Evolutionary conservation across 2,888 invertebrate genomes (phyloP).

Genomic region (Corythucha ciliata): DNA sequence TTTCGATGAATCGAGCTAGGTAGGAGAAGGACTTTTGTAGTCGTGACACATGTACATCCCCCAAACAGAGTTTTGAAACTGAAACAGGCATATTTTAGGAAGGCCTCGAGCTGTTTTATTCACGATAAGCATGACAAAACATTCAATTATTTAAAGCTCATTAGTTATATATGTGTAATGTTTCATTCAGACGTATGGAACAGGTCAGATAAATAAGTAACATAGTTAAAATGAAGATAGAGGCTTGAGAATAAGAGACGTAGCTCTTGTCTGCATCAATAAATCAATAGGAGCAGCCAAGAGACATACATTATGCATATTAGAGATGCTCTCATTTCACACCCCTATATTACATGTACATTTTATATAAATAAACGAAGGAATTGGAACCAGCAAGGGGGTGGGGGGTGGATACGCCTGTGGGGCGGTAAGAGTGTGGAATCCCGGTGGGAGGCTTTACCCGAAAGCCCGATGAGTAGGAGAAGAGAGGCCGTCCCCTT

Average conservation of each 20-base stretch:
- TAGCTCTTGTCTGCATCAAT: constrained; percentile 34
- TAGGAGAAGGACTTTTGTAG: too few relatives aligned
- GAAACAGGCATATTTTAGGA: too few relatives aligned
- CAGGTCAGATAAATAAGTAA: constrained; percentile 22
- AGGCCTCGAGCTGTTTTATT: too few relatives aligned
- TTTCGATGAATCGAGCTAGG: too few relatives aligned
- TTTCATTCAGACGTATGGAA: too few relatives aligned
- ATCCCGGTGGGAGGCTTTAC: constrained; percentile 21
- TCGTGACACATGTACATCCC: too few relatives aligned
- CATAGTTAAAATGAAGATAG: constrained; percentile 23
- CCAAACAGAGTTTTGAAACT: too few relatives aligned
- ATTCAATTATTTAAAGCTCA: too few relatives aligned
- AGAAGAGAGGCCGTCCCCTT: constrained; percentile 12
- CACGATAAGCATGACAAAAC: too few relatives aligned
- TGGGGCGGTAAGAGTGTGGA: constrained; percentile 22
- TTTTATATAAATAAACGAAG: constrained; percentile 40
- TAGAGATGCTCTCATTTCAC: constrained; percentile 39
- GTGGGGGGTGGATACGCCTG: constrained; percentile 22
- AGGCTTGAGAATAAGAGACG: constrained; percentile 26
- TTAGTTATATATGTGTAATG: too few relatives aligned
- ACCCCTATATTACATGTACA: constrained; percentile 40
- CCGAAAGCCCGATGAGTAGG: constrained; percentile 25
- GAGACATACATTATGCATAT: constrained; percentile 37
- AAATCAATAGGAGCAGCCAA: constrained; percentile 37
- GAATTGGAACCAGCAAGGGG: constrained; percentile 14